These are phyloP conservation scores for Ameiurus melas DNA, from an alignment of 2,113 vertebrate genomes.

Conservation along the genomic window DNA sequence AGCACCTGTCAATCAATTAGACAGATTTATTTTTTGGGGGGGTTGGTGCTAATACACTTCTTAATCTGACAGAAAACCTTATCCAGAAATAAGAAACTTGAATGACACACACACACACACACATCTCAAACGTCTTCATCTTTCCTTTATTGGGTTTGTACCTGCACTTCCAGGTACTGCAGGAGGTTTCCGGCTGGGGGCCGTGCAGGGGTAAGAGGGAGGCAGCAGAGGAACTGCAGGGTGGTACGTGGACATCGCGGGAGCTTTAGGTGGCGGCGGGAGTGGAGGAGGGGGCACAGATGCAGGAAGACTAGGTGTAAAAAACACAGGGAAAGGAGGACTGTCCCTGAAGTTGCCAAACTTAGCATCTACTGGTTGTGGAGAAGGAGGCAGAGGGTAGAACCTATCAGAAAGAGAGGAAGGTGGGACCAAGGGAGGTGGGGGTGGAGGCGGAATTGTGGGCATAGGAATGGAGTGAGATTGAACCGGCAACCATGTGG, in stretches of 20 bases:
- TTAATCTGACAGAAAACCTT: background rate
- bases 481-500: conserved; percentile 72
- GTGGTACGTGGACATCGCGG: conserved; percentile 71
- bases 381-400: conserved; percentile 57
- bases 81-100: background rate
- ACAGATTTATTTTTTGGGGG: no score
- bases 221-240: conserved; percentile 68
- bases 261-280: conserved; percentile 72
- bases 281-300: conserved; percentile 66
- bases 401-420: conserved; percentile 66
- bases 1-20: conserved; percentile 55
- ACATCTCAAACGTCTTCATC: background rate
- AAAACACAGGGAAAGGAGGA: conserved; percentile 60
- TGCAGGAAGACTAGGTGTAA: conserved; percentile 58
- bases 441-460: conserved; percentile 62
- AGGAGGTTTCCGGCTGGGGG: conserved; percentile 71
- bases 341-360: conserved; percentile 63
- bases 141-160: conserved; percentile 35
- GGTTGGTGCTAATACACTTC: background rate
- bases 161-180: conserved; percentile 70
- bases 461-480: conserved; percentile 57
- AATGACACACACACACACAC: background rate
- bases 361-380: conserved; percentile 37
- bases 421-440: conserved; percentile 62
- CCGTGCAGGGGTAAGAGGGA: conserved; percentile 72